Percentiles rank a stretch among this genome's conserved stretches.
Conservation (phyloP, 2,888 invertebrate species). For the Chironomus riparius region DNA sequence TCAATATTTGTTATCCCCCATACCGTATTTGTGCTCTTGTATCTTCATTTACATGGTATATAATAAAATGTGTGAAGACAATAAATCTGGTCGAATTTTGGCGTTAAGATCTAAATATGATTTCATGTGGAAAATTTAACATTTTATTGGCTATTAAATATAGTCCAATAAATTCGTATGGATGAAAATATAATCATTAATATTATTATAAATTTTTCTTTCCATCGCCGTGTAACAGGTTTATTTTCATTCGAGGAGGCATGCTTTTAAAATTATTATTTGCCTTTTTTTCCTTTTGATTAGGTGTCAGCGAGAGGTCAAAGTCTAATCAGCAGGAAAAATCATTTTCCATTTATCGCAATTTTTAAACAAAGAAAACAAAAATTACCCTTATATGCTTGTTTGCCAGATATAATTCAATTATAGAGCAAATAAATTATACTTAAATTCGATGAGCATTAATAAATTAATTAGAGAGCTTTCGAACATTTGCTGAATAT, state of each 20-base stretch:
- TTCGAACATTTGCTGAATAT: not conserved
- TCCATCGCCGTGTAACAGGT: not conserved
- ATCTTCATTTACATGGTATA: no score
- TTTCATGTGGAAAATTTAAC: slow-evolving; percentile 16
- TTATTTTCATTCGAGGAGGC: not conserved
- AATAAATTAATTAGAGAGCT: not conserved
- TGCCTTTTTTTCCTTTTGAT: not conserved
- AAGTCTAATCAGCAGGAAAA: not conserved
- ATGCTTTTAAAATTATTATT: not conserved
- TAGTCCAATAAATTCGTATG: no score
- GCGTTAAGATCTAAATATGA: not conserved
- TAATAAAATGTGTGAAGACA: no score
- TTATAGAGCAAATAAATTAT: not conserved
- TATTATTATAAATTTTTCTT: no score
- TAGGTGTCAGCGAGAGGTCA: not conserved
- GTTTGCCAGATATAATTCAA: not conserved
- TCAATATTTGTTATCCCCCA: no score
- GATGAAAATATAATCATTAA: no score
- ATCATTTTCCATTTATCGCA: not conserved
- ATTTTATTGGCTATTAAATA: slow-evolving; percentile 7
- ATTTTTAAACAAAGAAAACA: not conserved
- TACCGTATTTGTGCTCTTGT: no score
- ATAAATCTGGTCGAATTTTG: no score
- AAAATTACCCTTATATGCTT: no score
- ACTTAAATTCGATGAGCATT: not conserved